Conservation (phyloP, 2,113 vertebrate genomes). For the Psilopsiagon aymara region DNA sequence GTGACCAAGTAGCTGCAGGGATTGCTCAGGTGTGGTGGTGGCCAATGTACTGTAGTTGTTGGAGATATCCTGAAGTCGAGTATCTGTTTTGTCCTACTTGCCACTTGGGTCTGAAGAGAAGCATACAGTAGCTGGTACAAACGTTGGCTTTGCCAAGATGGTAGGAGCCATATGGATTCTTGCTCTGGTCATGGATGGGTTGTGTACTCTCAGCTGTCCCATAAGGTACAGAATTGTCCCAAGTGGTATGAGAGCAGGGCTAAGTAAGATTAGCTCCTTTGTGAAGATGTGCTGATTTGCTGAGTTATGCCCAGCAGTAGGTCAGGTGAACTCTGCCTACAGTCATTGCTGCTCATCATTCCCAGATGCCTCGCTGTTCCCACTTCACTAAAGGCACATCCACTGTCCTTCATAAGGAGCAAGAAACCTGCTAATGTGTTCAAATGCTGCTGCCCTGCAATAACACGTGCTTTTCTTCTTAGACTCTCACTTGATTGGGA, state of each 20-base stretch:
- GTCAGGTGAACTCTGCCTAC: not conserved
- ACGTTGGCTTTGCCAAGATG: not conserved
- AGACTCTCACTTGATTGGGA: not conserved
- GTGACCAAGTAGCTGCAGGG: not conserved
- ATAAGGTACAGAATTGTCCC: not conserved
- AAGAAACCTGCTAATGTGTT: not conserved
- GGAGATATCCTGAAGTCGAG: not conserved
- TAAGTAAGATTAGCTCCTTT: not conserved
- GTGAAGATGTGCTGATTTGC: not conserved
- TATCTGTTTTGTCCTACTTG: not conserved
- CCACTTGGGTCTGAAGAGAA: not conserved
- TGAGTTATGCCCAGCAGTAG: not conserved
- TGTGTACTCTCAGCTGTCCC: not conserved
- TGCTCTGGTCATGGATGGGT: not conserved
- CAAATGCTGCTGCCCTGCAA: not conserved
- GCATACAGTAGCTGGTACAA: not conserved
- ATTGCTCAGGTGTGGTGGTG: not conserved
- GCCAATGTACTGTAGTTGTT: not conserved
- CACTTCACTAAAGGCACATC: not conserved
- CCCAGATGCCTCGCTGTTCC: not conserved
- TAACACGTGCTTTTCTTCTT: not conserved
- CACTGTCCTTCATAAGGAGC: not conserved
- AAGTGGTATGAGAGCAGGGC: not conserved
- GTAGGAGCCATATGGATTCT: accelerated
- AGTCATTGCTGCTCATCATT: not conserved